Percentiles rank a stretch among this genome's conserved stretches.
phyloP scores from a whole-genome alignment of 2,797 vertebrate genomes.

The Novumbra hubbsi region DNA sequence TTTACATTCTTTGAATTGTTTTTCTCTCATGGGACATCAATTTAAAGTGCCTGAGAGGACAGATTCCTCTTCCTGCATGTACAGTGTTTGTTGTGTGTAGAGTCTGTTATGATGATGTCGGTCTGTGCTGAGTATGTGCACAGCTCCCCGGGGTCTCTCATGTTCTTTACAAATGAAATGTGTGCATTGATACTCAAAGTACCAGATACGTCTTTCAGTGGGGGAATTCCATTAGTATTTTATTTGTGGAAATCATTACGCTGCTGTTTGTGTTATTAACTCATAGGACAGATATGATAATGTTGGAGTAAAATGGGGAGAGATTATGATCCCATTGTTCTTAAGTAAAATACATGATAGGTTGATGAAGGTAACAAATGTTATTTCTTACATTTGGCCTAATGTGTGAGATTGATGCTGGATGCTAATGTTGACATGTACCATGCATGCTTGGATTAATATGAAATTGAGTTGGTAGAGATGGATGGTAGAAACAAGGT shows the following conservation, averaged over 20 bases:
- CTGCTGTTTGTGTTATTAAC: constrained; percentile 37
- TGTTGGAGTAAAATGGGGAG: constrained; percentile 8
- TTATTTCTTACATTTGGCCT: constrained; percentile 26
- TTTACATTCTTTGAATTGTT: constrained; percentile 57
- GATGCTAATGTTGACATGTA: constrained; percentile 3
- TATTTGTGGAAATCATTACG: constrained; percentile 33
- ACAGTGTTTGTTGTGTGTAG: constrained; percentile 10
- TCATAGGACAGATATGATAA: constrained; percentile 9
- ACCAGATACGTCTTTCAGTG: constrained; percentile 31
- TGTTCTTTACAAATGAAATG: constrained; percentile 47
- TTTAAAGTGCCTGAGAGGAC: constrained; percentile 43
- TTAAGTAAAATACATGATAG: constrained; percentile 21
- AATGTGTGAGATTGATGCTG: constrained; percentile 15
- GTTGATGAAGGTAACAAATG: not conserved
- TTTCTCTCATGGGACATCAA: constrained; percentile 39
- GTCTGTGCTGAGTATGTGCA: constrained; percentile 23
- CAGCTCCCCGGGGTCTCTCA: constrained; percentile 41
- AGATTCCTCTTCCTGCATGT: constrained; percentile 30
- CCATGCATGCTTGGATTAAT: not conserved
- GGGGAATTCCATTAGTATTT: constrained; percentile 28
- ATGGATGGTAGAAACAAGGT: not conserved
- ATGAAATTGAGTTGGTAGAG: not conserved
- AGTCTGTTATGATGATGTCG: constrained; percentile 9
- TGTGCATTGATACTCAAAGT: constrained; percentile 54
- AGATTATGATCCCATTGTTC: constrained; percentile 28